These are phyloP conservation scores for Blomia tropicalis DNA, from an alignment of 2,888 invertebrate species.

Conservation along the genomic window DNA sequence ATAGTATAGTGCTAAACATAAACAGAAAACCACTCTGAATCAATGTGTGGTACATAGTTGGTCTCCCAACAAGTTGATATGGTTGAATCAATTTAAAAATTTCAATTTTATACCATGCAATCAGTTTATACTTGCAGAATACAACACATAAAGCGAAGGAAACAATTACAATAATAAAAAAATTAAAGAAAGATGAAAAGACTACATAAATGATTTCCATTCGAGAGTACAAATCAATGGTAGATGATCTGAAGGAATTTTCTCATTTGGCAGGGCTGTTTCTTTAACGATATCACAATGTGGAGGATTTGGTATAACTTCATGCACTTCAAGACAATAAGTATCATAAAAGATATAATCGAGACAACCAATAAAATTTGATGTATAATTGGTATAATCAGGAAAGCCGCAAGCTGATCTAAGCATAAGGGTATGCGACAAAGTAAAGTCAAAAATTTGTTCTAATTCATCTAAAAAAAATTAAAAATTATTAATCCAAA, in stretches of 20 bases:
- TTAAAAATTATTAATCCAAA: not conserved
- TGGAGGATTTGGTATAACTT: conserved; percentile 61
- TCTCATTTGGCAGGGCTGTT: conserved; percentile 66
- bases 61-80: too few species aligned
- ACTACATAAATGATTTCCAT: too few species aligned
- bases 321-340: conserved; percentile 28
- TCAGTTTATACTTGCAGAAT: too few species aligned
- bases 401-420: conserved; percentile 68
- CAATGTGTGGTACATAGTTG: too few species aligned
- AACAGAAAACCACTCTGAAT: too few species aligned
- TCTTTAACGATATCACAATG: conserved; percentile 55
- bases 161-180: too few species aligned
- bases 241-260: conserved; percentile 85
- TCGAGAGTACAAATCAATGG: conserved; percentile 65
- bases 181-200: too few species aligned
- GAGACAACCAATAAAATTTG: conserved; percentile 62
- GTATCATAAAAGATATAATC: conserved; percentile 68
- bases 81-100: too few species aligned
- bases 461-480: conserved; percentile 6
- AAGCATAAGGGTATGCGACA: conserved; percentile 49
- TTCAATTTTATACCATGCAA: too few species aligned
- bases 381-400: conserved; percentile 65
- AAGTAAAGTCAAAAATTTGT: conserved; percentile 38
- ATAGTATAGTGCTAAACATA: too few species aligned
- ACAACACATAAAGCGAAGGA: too few species aligned